Evolutionary conservation across 64 coral and sea anemone genomes (phyloP), one percentile per base, ranked within the genome.

Genomic region (Exaiptasia diaphana): DNA sequence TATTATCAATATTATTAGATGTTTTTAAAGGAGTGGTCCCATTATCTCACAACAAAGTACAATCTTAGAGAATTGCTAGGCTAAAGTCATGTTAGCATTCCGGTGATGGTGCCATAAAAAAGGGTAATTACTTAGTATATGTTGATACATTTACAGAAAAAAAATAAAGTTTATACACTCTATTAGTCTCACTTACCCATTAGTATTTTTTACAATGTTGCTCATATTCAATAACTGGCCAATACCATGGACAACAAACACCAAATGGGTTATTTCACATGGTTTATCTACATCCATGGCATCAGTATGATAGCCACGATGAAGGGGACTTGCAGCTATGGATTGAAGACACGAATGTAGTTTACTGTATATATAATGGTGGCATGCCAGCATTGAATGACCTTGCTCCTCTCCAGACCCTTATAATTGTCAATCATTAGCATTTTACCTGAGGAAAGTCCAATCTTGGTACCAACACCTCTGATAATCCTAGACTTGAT

Each of bases 171-270:
- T n/a, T n/a, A n/a, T n/a, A n/a, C n/a, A n/a, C n/a, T n/a, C n/a
- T n/a, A n/a, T n/a, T n/a, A n/a, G n/a, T n/a, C n/a, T n/a, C n/a
- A 77, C 93, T 91, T 67, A 97, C 93, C 81, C 88, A 20, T 86
- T 58, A 62, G 88, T 82, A 70, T 83, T 88, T 41, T 67, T 89
- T 35, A 94, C 89, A 85, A 92, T 99, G 41, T 85, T 99, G 52
- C 94, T 99, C 83, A 80, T 99, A 40, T 99, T 72, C 29, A 92
- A 15, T 3, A 99, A 33, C 80, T 99, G 95, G 0, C 95, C 95
- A 62, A 99, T 99, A 3, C 95, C 95, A 71, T 99, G 95, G 15
- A 99, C 68, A 5, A 99, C 95, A 74, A 99, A 99, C 58, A 99
- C 90, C 67, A 99, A 70, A 33, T 99, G 95, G 29, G 80, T 81